phyloP scores from a whole-genome alignment of 1,140 invertebrate species.

The Andrena cerasifolii region DNA sequence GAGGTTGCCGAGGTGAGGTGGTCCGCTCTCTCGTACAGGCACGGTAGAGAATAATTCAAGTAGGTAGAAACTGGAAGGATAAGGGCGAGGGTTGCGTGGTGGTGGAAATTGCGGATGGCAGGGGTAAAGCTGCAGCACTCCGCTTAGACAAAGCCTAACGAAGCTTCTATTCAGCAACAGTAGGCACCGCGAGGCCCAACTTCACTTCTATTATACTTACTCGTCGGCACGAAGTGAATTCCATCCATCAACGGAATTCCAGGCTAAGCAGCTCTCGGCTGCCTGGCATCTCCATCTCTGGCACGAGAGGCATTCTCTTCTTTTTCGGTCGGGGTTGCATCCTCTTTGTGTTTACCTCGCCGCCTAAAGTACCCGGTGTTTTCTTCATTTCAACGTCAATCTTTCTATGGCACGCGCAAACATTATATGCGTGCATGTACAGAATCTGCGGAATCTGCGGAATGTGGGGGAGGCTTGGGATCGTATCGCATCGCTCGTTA shows the following conservation, averaged over 20 bases:
- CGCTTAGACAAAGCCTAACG: conserved; percentile 71
- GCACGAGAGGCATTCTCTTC: conserved; percentile 46
- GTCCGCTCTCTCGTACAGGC: conserved; percentile 38
- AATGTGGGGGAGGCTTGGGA: too few relatives aligned
- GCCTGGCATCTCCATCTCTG: conserved; percentile 41
- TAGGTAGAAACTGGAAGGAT: conserved; percentile 42
- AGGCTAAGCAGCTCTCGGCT: conserved; percentile 57
- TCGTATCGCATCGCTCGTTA: too few relatives aligned
- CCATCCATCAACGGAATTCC: conserved; percentile 68
- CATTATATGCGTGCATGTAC: too few relatives aligned
- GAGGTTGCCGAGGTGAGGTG: not conserved
- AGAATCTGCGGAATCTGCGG: too few relatives aligned
- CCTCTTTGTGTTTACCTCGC: conserved; percentile 42
- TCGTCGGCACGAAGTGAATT: conserved; percentile 65
- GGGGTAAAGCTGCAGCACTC: conserved; percentile 56
- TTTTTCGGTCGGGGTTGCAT: conserved; percentile 44
- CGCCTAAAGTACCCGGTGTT: conserved; percentile 11
- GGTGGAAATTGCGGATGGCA: conserved; percentile 51
- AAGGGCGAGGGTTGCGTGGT: conserved; percentile 42
- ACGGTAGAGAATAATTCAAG: conserved; percentile 42
- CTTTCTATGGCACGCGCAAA: not conserved
- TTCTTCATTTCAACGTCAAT: conserved; percentile 2
- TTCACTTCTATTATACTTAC: conserved; percentile 70
- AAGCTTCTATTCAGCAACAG: conserved; percentile 71
- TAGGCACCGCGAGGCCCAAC: conserved; percentile 67